Evolutionary conservation across 2,113 vertebrate genomes (phyloP).

Genomic region (Theristicus caerulescens): DNA sequence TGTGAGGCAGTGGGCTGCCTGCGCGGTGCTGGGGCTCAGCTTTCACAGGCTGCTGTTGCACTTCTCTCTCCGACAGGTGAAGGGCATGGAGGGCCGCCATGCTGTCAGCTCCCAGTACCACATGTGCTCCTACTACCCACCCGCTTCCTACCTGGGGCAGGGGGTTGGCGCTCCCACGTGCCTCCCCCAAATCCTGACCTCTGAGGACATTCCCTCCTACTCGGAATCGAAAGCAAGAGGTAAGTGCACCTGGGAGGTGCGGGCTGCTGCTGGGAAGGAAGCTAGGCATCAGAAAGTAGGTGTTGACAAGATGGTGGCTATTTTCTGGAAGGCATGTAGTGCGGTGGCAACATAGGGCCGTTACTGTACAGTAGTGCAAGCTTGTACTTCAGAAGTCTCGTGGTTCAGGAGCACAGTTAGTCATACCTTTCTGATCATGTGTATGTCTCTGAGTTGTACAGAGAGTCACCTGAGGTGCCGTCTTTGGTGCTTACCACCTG

Average conservation of each 20-base stretch:
- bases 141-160: constrained; percentile 86
- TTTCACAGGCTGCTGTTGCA: background rate
- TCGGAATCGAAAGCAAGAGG: constrained; percentile 79
- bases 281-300: background rate
- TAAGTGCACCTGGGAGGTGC: constrained; percentile 67
- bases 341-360: background rate
- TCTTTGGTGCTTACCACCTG: background rate
- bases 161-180: constrained; percentile 74
- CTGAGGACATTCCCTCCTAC: constrained; percentile 81
- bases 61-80: constrained; percentile 76
- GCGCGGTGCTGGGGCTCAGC: fast-evolving
- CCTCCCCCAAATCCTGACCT: constrained; percentile 80
- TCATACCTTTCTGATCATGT: background rate
- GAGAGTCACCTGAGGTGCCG: background rate
- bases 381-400: background rate
- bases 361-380: background rate
- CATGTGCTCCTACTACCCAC: constrained; percentile 91
- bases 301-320: background rate
- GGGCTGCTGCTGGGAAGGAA: background rate
- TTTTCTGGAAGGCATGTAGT: background rate
- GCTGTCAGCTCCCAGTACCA: constrained; percentile 85
- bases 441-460: background rate
- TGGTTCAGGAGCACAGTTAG: background rate
- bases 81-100: constrained; percentile 81
- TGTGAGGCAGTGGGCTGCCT: fast-evolving